Conservation (phyloP, 2,797 vertebrate species). For the Oceanodroma leucorhoa region DNA sequence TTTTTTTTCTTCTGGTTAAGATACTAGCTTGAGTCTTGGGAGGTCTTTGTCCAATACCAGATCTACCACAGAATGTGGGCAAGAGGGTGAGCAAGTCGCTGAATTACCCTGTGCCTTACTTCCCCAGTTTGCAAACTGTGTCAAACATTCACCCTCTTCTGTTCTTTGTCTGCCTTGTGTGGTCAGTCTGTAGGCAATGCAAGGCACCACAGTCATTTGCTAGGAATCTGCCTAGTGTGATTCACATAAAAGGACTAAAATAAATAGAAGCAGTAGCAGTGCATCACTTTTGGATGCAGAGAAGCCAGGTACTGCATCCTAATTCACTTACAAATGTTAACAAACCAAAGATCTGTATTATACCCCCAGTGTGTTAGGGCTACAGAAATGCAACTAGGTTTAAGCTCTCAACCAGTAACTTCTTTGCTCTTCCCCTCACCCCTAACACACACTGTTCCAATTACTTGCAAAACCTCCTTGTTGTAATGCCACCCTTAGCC, state of each 20-base stretch:
- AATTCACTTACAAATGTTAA: background rate
- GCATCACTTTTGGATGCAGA: background rate
- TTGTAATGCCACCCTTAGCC: slow-evolving; percentile 38
- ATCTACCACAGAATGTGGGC: background rate
- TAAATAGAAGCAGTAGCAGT: background rate
- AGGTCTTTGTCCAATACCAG: background rate
- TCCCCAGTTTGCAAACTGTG: slow-evolving; percentile 2
- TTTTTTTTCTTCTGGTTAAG: background rate
- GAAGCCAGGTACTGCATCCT: background rate
- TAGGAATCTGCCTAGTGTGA: background rate
- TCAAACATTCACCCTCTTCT: background rate
- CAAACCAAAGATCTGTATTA: background rate
- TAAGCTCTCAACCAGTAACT: background rate
- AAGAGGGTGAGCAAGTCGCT: background rate
- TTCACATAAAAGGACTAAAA: background rate
- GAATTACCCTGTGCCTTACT: slow-evolving; percentile 39
- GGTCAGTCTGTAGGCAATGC: background rate
- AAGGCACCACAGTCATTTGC: background rate
- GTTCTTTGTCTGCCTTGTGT: background rate
- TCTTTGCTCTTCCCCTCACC: background rate
- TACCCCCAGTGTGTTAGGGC: background rate
- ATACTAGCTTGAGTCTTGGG: background rate
- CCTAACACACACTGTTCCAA: slow-evolving; percentile 1
- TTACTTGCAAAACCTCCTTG: slow-evolving; percentile 28
- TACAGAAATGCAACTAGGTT: background rate